Evolutionary conservation across 2,888 invertebrate genomes (phyloP).

Genomic region (Graphium colonna): DNA sequence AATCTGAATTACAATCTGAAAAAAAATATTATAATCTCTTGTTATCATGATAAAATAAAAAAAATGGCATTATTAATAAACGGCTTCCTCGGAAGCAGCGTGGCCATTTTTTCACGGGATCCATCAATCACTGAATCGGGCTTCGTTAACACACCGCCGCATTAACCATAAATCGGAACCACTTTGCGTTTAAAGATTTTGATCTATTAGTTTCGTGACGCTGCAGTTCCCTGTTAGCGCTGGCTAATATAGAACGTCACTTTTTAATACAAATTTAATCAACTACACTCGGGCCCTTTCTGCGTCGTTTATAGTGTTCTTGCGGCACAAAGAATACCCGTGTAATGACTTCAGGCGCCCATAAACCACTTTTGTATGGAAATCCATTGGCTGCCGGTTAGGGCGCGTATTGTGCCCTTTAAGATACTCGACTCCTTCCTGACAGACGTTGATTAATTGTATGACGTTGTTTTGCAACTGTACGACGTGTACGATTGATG

Average conservation of each 20-base stretch:
- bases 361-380: slow-evolving; percentile 69
- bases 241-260: slow-evolving; percentile 64
- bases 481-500: not conserved
- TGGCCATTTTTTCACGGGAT: slow-evolving; percentile 57
- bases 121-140: slow-evolving; percentile 74
- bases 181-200: slow-evolving; percentile 66
- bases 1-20: not conserved
- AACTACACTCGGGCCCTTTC: slow-evolving; percentile 63
- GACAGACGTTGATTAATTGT: slow-evolving; percentile 53
- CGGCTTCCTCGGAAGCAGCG: slow-evolving; percentile 58
- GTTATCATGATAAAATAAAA: not conserved
- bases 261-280: slow-evolving; percentile 78
- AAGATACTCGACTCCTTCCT: slow-evolving; percentile 49
- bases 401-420: slow-evolving; percentile 57
- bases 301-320: slow-evolving; percentile 64
- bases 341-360: slow-evolving; percentile 73
- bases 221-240: slow-evolving; percentile 62
- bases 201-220: slow-evolving; percentile 75
- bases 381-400: slow-evolving; percentile 67
- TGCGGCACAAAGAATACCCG: slow-evolving; percentile 61
- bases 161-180: slow-evolving; percentile 67
- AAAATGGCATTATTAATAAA: slow-evolving; percentile 3
- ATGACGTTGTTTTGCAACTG: slow-evolving; percentile 18
- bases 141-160: slow-evolving; percentile 69
- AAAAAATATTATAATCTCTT: too few species aligned